Conservation (phyloP, 2,888 invertebrate genomes). For the Lycophotia porphyrea region DNA sequence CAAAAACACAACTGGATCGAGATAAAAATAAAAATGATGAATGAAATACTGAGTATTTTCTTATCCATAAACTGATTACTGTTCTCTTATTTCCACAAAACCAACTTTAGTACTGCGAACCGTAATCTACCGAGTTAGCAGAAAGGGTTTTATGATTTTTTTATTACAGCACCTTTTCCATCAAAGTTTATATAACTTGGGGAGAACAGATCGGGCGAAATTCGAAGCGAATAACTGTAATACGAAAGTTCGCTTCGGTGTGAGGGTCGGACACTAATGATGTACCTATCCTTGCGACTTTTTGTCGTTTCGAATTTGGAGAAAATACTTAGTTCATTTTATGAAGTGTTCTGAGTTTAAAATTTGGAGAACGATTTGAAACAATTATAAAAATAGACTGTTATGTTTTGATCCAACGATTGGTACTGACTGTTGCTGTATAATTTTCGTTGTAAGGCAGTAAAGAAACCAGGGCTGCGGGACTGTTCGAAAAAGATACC, state of each 20-base stretch:
- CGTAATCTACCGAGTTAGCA: conserved; percentile 63
- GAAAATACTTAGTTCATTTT: conserved; percentile 20
- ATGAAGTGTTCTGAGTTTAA: not conserved
- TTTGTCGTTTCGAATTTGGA: conserved; percentile 23
- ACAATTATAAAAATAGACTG: not conserved
- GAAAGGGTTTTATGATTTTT: conserved; percentile 69
- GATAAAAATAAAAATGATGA: conserved; percentile 51
- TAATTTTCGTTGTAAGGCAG: not conserved
- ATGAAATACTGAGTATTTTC: conserved; percentile 44
- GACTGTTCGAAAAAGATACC: too few species aligned
- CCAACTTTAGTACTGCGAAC: conserved; percentile 58
- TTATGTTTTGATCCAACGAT: not conserved
- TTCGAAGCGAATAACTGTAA: conserved; percentile 59
- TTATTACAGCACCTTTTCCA: conserved; percentile 68
- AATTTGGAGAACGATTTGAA: not conserved
- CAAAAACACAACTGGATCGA: conserved; percentile 37
- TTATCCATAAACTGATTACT: conserved; percentile 61
- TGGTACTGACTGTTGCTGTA: not conserved
- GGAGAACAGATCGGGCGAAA: conserved; percentile 55
- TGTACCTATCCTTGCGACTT: conserved; percentile 24
- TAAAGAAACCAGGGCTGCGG: too few species aligned
- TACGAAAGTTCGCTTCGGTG: conserved; percentile 56
- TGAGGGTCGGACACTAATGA: conserved; percentile 48
- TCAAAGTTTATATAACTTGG: conserved; percentile 65
- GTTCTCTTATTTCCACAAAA: conserved; percentile 52